Conservation (phyloP, 2,888 invertebrate species). For the Conchocele bisecta region DNA sequence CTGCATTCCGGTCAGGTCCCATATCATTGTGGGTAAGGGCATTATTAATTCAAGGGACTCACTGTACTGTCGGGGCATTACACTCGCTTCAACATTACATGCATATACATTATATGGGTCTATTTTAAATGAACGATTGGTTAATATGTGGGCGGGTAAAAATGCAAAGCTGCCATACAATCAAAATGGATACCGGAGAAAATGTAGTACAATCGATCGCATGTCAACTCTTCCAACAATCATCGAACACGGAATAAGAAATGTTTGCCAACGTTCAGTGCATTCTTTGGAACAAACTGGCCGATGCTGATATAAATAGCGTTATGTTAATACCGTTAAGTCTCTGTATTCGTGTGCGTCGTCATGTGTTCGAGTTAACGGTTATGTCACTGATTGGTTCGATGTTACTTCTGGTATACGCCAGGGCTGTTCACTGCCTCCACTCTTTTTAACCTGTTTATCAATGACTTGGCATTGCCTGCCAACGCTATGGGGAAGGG, state of each 20-base stretch:
- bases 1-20: constrained; percentile 24
- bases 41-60: constrained; percentile 27
- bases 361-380: constrained; percentile 27
- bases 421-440: constrained; percentile 16
- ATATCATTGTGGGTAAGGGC: constrained; percentile 17
- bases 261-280: too few species aligned
- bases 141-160: background rate
- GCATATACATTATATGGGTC: constrained; percentile 23
- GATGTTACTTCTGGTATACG: constrained; percentile 7
- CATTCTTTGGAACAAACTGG: too few species aligned
- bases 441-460: constrained; percentile 20
- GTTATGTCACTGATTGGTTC: constrained; percentile 17
- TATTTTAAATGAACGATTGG: constrained; percentile 18
- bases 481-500: constrained; percentile 8
- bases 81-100: constrained; percentile 8
- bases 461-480: constrained; percentile 10
- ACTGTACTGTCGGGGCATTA: constrained; percentile 30
- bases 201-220: constrained; percentile 20
- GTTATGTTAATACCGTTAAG: constrained; percentile 9
- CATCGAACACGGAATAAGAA: constrained; percentile 11
- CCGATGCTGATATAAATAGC: too few species aligned
- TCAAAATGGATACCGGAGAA: constrained; percentile 34
- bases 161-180: constrained; percentile 12
- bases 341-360: constrained; percentile 23
- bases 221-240: constrained; percentile 2